A percentile compares a stretch with the other conserved stretches of the same genome.
Evolutionary conservation across 2,113 vertebrate genomes (phyloP).

Genomic region (Aspiorhynchus laticeps): DNA sequence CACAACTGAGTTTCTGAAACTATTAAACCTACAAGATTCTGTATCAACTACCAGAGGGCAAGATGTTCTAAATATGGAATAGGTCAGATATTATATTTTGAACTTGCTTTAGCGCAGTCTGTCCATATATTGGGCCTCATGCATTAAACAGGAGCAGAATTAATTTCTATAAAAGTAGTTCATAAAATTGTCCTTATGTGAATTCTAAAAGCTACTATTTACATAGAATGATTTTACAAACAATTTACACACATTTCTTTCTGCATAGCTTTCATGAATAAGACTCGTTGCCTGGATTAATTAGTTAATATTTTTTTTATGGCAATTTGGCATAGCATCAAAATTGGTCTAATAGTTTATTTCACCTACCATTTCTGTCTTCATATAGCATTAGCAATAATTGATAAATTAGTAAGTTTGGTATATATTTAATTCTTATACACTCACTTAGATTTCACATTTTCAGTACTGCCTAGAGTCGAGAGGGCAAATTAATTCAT

Average conservation of each 20-base stretch:
- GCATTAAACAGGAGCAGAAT: not conserved
- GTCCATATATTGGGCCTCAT: not conserved
- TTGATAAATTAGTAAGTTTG: not conserved
- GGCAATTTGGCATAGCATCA: not conserved
- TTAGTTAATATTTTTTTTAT: not conserved
- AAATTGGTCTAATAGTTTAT: not conserved
- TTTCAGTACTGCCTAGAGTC: not conserved
- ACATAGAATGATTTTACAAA: not conserved
- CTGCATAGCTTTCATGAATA: not conserved
- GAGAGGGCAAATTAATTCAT: not conserved
- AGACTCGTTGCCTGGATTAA: not conserved
- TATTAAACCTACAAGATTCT: not conserved
- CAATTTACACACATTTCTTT: too few species aligned
- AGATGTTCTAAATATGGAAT: not conserved
- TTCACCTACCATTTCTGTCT: not conserved
- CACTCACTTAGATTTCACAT: not conserved
- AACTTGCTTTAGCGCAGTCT: not conserved
- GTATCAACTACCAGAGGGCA: not conserved
- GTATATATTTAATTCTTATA: not conserved
- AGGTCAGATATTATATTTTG: not conserved
- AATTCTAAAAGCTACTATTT: not conserved
- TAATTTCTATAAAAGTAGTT: not conserved
- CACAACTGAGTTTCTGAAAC: not conserved
- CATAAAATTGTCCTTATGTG: not conserved
- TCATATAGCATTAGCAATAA: not conserved